Evolutionary conservation across 92 coral and sea anemone genomes (phyloP).

Genomic region (Porites cylindrica): DNA sequence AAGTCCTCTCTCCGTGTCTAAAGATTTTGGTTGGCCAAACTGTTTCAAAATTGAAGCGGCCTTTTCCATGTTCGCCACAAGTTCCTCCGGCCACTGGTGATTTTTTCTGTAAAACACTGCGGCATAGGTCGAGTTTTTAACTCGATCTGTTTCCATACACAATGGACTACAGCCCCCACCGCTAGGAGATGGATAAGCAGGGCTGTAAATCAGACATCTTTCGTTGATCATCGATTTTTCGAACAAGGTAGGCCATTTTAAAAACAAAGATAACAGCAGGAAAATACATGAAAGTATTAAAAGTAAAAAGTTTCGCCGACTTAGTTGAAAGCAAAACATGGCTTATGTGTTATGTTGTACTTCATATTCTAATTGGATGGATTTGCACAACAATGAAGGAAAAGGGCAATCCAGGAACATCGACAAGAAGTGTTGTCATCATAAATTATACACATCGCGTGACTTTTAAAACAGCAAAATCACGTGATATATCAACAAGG

Average conservation of each 20-base stretch:
- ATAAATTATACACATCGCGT: too few species aligned
- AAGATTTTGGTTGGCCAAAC: slow-evolving; percentile 38
- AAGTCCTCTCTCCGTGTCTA: slow-evolving; percentile 40
- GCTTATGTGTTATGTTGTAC: background rate
- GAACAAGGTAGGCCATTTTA: slow-evolving; percentile 9
- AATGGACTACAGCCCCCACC: slow-evolving; percentile 53
- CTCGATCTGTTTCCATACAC: slow-evolving; percentile 1
- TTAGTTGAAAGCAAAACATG: background rate
- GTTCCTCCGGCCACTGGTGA: slow-evolving; percentile 27
- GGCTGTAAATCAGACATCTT: slow-evolving; percentile 35
- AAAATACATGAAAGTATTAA: background rate
- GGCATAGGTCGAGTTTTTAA: background rate
- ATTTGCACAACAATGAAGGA: too few species aligned
- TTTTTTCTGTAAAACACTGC: slow-evolving; percentile 9
- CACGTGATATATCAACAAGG: background rate
- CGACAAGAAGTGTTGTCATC: too few species aligned
- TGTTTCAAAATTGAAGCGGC: slow-evolving; percentile 58
- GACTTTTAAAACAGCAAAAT: too few species aligned
- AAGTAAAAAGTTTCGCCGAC: background rate
- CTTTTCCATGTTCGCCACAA: slow-evolving; percentile 41
- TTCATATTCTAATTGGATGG: background rate
- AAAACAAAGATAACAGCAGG: background rate
- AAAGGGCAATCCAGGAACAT: too few species aligned
- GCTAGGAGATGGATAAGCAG: slow-evolving; percentile 56
- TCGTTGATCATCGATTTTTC: background rate